Conservation (phyloP, 2,113 vertebrate species). For the Chionodraco myersi region DNA sequence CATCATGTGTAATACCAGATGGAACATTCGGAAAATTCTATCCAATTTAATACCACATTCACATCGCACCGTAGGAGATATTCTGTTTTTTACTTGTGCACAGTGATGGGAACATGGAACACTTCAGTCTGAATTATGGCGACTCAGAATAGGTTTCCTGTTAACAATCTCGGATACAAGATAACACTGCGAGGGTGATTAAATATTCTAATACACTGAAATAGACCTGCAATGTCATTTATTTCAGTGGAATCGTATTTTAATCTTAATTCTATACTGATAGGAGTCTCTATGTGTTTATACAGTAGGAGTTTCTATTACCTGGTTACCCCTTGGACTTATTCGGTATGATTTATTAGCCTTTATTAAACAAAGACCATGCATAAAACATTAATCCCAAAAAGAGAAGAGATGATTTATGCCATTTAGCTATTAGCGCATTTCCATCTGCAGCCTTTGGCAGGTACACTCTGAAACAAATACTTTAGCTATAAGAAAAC, state of each 20-base stretch:
- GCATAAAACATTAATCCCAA: too few relatives aligned
- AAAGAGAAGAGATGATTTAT: too few relatives aligned
- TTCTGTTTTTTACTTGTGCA: neutral
- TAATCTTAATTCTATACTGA: neutral
- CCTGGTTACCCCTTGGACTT: too few relatives aligned
- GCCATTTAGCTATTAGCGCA: too few relatives aligned
- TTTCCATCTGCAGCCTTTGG: too few relatives aligned
- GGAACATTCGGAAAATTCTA: constrained; percentile 16
- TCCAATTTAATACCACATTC: neutral
- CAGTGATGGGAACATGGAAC: neutral
- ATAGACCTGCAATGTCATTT: neutral
- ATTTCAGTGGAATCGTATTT: neutral
- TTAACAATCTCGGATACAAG: neutral
- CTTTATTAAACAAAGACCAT: too few relatives aligned
- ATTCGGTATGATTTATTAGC: too few relatives aligned
- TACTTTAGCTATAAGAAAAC: too few relatives aligned
- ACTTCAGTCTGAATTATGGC: neutral
- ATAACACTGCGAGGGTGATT: neutral
- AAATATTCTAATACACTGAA: too few relatives aligned
- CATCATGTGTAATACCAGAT: constrained; percentile 28
- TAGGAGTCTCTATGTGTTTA: too few relatives aligned
- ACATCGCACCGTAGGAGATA: neutral
- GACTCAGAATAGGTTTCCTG: neutral
- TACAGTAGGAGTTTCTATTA: too few relatives aligned
- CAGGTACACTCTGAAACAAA: too few relatives aligned